phyloP scores from a whole-genome alignment of 2,888 invertebrate species.

The Pyrocoelia pectoralis region DNA sequence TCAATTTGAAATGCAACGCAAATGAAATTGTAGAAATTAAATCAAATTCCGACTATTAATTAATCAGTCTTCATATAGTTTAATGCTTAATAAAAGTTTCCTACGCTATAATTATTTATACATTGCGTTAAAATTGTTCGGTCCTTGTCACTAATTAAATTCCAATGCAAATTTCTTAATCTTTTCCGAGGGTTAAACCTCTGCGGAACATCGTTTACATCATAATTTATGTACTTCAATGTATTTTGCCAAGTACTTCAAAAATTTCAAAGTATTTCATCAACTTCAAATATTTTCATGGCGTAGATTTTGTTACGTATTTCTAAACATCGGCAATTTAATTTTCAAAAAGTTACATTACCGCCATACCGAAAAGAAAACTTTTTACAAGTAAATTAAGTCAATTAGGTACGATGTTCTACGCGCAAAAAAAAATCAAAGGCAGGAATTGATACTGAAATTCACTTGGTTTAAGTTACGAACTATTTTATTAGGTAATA shows the following conservation, averaged over 20 bases:
- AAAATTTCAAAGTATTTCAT: slow-evolving; percentile 11
- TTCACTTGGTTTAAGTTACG: no score
- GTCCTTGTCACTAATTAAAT: slow-evolving; percentile 11
- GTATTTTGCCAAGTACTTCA: slow-evolving; percentile 6
- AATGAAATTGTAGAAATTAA: neutral
- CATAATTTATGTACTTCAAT: slow-evolving; percentile 14
- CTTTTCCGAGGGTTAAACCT: slow-evolving; percentile 8
- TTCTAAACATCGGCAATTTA: neutral
- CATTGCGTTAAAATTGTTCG: slow-evolving; percentile 9
- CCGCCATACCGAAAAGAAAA: no score
- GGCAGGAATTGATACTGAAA: no score
- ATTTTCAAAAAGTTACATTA: neutral
- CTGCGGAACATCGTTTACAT: slow-evolving; percentile 13
- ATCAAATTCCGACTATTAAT: neutral
- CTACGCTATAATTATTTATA: slow-evolving; percentile 4
- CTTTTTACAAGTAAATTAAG: no score
- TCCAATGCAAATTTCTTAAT: slow-evolving; percentile 11
- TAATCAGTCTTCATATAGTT: neutral
- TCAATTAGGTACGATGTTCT: no score
- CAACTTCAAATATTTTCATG: neutral
- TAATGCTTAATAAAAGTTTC: slow-evolving; percentile 3
- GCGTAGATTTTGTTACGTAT: neutral
- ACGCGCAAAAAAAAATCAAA: no score
- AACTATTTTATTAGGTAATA: no score
- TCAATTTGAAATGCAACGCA: neutral